Evolutionary conservation across 1,140 invertebrate genomes (phyloP).

Genomic region (Diabrotica virgifera): DNA sequence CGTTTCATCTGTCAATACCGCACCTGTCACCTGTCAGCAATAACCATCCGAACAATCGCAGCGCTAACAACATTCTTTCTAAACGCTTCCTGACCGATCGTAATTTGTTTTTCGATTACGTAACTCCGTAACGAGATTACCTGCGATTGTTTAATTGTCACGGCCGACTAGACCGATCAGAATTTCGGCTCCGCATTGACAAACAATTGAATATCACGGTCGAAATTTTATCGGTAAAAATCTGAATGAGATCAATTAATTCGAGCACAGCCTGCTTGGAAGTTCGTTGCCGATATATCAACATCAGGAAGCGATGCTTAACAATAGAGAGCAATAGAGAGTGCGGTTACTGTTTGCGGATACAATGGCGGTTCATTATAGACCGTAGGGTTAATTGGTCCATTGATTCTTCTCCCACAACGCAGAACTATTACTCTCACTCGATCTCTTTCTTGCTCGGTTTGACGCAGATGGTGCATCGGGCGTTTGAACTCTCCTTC

Average conservation of each 20-base stretch:
- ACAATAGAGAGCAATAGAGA: background rate
- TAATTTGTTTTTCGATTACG: too few species aligned
- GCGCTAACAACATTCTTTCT: too few species aligned
- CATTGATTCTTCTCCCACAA: constrained; percentile 7
- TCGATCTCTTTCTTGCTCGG: background rate
- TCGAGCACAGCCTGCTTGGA: background rate
- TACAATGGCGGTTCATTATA: constrained; percentile 4
- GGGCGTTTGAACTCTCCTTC: too few species aligned
- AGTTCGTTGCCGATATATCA: background rate
- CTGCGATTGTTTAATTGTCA: background rate
- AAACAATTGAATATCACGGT: background rate
- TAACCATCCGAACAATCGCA: too few species aligned
- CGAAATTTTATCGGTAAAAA: constrained; percentile 1
- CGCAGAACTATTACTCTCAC: background rate
- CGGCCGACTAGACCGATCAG: background rate
- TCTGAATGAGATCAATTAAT: constrained; percentile 1
- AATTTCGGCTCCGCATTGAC: background rate
- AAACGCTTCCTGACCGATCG: too few species aligned
- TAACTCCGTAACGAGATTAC: background rate
- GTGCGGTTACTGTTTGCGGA: background rate
- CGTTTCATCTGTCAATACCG: too few species aligned
- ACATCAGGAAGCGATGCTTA: background rate
- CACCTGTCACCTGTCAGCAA: too few species aligned
- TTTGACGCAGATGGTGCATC: too few species aligned
- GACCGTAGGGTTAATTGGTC: constrained; percentile 11